Conservation (phyloP, 2,113 vertebrate genomes). For the Philantomba maxwellii region DNA sequence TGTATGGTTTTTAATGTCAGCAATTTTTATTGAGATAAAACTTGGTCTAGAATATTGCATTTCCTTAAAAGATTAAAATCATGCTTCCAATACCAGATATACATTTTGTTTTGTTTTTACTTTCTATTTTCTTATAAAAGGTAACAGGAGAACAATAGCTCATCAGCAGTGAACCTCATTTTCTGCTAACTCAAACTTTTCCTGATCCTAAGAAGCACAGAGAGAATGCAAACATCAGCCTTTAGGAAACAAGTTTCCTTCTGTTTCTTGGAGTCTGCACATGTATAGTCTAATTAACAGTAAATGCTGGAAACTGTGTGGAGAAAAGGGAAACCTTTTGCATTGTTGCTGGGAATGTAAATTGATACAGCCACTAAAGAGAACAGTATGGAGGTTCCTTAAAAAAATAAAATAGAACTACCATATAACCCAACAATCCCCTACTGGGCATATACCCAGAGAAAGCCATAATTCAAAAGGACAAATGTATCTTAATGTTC, state of each 20-base stretch:
- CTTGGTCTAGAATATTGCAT: neutral
- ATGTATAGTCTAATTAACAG: neutral
- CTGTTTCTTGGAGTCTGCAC: neutral
- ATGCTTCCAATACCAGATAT: neutral
- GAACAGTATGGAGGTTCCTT: neutral
- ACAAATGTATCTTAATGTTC: neutral
- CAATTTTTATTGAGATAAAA: conserved; percentile 36
- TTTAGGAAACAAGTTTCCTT: neutral
- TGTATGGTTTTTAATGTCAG: conserved; percentile 29
- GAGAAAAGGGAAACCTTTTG: neutral
- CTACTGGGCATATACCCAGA: neutral
- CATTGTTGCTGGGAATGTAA: neutral
- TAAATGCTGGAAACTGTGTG: neutral
- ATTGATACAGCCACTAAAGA: neutral
- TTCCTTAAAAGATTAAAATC: conserved; percentile 40
- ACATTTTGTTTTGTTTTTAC: conserved; percentile 19
- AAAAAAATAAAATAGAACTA: neutral
- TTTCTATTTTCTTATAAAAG: conserved; percentile 17
- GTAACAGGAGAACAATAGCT: neutral
- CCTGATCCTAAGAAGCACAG: neutral
- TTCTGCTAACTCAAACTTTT: conserved; percentile 11
- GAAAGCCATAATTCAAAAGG: neutral
- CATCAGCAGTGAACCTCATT: neutral
- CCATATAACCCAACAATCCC: neutral
- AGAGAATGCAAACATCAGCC: neutral